These are phyloP conservation scores for Anomalospiza imberbis DNA, from an alignment of 2,797 vertebrate genomes.

Conservation along the genomic window DNA sequence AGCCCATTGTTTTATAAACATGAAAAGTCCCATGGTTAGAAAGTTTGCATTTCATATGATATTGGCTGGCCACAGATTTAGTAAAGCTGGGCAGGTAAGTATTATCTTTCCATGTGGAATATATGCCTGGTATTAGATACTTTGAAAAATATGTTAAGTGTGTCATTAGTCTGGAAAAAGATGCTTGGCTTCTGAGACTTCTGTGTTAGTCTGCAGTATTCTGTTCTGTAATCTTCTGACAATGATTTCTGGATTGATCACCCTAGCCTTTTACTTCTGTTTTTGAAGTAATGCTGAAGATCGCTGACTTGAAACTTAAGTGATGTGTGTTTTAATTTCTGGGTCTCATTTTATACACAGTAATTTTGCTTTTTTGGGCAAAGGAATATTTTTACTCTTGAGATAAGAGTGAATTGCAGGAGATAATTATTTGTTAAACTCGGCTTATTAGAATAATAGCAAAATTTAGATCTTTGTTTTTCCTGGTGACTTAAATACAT, in stretches of 20 bases:
- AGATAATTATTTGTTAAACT: neutral
- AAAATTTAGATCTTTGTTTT: neutral
- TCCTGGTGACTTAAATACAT: neutral
- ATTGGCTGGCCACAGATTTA: slow-evolving; percentile 94
- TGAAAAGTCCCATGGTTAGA: slow-evolving; percentile 95
- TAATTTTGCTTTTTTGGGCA: neutral
- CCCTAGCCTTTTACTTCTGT: neutral
- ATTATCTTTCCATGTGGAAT: neutral
- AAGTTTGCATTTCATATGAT: slow-evolving; percentile 99
- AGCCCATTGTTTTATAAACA: slow-evolving; percentile 97
- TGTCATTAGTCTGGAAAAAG: neutral
- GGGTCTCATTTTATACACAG: neutral
- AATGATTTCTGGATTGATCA: neutral
- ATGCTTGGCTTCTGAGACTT: neutral
- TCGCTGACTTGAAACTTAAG: neutral
- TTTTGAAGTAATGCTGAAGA: neutral
- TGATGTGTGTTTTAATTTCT: neutral
- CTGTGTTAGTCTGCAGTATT: neutral
- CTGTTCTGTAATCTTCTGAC: neutral
- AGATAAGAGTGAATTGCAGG: neutral
- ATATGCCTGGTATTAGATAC: neutral
- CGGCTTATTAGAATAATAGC: neutral
- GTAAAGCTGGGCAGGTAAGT: slow-evolving; percentile 95
- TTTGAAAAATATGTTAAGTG: neutral
- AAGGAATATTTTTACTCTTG: neutral